These are phyloP conservation scores for Arvicanthis niloticus DNA, from an alignment of 2,113 vertebrate genomes.

Conservation along the genomic window DNA sequence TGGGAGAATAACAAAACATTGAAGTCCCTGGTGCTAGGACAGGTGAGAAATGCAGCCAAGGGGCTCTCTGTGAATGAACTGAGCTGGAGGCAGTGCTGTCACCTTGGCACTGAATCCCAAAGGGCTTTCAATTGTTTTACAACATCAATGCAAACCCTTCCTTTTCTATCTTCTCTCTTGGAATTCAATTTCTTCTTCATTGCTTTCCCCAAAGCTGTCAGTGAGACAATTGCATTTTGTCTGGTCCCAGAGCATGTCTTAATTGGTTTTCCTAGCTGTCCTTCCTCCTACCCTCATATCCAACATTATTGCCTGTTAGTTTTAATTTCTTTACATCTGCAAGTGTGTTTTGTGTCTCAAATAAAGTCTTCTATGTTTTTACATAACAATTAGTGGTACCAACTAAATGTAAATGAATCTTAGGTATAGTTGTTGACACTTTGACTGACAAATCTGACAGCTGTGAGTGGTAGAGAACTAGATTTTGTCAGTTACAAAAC, in stretches of 20 bases:
- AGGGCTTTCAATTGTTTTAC: constrained; percentile 23
- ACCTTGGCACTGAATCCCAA: background rate
- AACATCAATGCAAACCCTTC: background rate
- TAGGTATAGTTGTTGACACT: constrained; percentile 39
- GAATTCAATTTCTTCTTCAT: constrained; percentile 17
- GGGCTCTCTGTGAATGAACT: background rate
- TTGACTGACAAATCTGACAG: constrained; percentile 22
- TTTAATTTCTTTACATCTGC: constrained; percentile 45
- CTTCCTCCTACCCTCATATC: background rate
- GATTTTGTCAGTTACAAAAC: constrained; percentile 58
- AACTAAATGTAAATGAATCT: constrained; percentile 56
- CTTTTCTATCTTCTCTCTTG: background rate
- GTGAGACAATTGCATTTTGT: background rate
- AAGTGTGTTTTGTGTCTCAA: constrained; percentile 29
- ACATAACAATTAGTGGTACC: background rate
- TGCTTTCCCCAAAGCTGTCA: constrained; percentile 19
- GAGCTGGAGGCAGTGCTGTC: background rate
- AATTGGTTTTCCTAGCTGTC: background rate
- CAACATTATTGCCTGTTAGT: constrained; percentile 9
- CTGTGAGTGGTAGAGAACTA: background rate
- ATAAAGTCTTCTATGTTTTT: constrained; percentile 8
- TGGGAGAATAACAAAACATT: background rate
- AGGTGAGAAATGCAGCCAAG: background rate
- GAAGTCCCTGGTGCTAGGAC: background rate
- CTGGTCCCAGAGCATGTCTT: background rate